Evolutionary conservation across 1,140 invertebrate species (phyloP), one percentile per base, ranked within the genome.

Genomic region (Trachymyrmex cornetzi): DNA sequence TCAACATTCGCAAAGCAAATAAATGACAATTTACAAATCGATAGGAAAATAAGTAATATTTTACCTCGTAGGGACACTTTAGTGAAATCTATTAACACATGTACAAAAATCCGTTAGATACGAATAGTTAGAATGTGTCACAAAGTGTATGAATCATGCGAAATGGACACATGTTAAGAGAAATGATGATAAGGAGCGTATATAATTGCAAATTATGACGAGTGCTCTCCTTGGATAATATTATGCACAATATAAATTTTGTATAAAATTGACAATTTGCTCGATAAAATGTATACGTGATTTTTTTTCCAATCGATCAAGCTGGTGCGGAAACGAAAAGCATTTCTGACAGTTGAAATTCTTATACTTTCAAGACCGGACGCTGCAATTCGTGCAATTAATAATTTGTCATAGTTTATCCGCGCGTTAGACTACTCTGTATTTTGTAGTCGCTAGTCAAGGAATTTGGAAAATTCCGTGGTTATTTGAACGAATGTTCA

Each of bases 51-150:
- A 84, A 74, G 14, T 75, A 7, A 53, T 2, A 48, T 50, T 34
- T 82, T 3, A 27, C 1, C 14, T 30, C 19, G 16, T 14, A 44
- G 61, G 38, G 53, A 55, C 12, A 34, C 24, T 27, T 34, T 16
- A 24, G 16, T 77, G 22, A 27, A 55, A 59, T 90, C 89, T 93
- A 92, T 92, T 90, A 93, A 93, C 92, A 93, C 92, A 92, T 93
- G 91, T 93, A 93, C 91, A 93, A 93, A 90, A 92, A 55, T 87
- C 57, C 50, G 74, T 90, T 75, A 61, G 61, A 77, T 77, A 69
- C 7, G n/a, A 61, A 61, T 57, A 14, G 27, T 71, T 57, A 50
- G n/a, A 61, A 44, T 24, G 24, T 77, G 38, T n/a, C 30, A n/a
- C n/a, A 27, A 22, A 12, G 11, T 24, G n/a, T 30, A 34, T 72